These are phyloP conservation scores for Heterotilapia buettikoferi DNA, from an alignment of 2,113 vertebrate genomes.

Conservation along the genomic window DNA sequence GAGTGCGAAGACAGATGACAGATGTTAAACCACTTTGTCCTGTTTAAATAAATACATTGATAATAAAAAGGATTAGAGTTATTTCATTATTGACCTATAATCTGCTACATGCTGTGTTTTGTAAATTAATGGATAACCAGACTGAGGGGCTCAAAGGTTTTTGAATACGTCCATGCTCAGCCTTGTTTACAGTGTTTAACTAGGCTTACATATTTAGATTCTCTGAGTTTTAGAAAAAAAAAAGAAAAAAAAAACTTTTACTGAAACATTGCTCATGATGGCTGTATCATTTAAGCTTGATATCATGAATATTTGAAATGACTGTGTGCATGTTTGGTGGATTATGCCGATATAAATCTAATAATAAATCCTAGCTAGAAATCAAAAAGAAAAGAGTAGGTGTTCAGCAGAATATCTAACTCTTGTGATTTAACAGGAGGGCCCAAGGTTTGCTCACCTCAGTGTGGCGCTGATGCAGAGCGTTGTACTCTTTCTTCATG, in stretches of 20 bases:
- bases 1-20: neutral
- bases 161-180: neutral
- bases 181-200: neutral
- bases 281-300: too few species aligned
- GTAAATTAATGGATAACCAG: neutral
- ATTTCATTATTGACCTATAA: neutral
- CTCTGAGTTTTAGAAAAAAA: neutral
- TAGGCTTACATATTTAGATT: neutral
- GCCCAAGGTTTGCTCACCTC: constrained; percentile 73
- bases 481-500: constrained; percentile 98
- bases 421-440: neutral
- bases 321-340: neutral
- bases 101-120: neutral
- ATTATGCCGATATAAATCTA: neutral
- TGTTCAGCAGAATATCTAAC: neutral
- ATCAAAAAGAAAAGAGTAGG: neutral
- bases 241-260: neutral
- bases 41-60: neutral
- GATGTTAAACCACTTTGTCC: neutral
- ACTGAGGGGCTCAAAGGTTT: neutral
- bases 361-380: neutral
- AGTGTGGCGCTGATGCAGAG: constrained; percentile 94
- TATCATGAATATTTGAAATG: neutral
- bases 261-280: neutral
- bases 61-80: neutral